Evolutionary conservation across 1,140 invertebrate species (phyloP).

Genomic region (Aphelinus atriplicis): DNA sequence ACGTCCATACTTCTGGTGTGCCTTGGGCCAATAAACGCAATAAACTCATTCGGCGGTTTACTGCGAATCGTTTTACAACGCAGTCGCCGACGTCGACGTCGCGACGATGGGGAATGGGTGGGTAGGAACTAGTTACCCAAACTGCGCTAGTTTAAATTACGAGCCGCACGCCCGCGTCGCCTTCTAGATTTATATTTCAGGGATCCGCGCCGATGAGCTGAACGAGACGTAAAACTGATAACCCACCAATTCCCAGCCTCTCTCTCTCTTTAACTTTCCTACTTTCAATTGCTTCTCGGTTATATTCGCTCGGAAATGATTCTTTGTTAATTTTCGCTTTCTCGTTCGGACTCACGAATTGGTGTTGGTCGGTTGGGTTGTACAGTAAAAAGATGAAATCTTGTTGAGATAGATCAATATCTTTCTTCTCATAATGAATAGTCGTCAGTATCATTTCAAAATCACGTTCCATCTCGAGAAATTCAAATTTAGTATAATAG

Average conservation of each 20-base stretch:
- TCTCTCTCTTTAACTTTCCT: conserved; percentile 16
- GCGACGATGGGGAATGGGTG: conserved; percentile 39
- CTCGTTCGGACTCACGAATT: not conserved
- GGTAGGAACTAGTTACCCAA: conserved; percentile 63
- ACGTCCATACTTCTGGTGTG: conserved; percentile 54
- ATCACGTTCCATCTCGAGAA: too few relatives aligned
- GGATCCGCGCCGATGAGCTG: conserved; percentile 27
- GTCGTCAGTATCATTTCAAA: too few relatives aligned
- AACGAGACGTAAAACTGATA: conserved; percentile 35
- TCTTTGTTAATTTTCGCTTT: conserved; percentile 35
- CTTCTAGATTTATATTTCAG: conserved; percentile 62
- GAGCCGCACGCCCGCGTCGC: conserved; percentile 48
- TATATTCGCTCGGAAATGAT: conserved; percentile 38
- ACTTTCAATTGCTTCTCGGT: conserved; percentile 34
- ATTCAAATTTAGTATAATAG: too few relatives aligned
- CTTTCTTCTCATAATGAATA: too few relatives aligned
- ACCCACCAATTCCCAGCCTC: conserved; percentile 1
- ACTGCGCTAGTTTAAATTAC: conserved; percentile 65
- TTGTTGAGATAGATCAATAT: too few relatives aligned
- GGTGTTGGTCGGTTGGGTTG: too few relatives aligned
- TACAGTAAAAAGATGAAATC: too few relatives aligned
- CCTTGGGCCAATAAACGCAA: conserved; percentile 63
- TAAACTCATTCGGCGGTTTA: conserved; percentile 65
- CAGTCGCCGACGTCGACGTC: conserved; percentile 36
- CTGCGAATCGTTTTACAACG: conserved; percentile 66